Conservation (phyloP, 1,140 invertebrate genomes). For the Agraylea sexmaculata region DNA sequence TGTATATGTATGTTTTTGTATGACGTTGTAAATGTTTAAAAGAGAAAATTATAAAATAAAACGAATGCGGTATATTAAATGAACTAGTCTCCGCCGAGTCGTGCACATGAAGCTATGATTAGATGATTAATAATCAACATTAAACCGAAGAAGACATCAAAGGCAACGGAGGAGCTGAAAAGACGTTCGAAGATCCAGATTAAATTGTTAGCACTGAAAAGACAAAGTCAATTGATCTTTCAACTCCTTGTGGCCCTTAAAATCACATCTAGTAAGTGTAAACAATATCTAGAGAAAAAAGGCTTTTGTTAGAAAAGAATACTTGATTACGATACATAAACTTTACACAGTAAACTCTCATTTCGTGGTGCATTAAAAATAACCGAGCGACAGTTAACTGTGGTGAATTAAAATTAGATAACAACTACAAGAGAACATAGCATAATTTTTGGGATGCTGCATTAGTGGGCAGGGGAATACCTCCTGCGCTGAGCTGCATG, state of each 20-base stretch:
- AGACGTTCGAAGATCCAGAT: too few species aligned
- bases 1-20: background rate
- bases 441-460: constrained; percentile 14
- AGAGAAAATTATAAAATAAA: constrained; percentile 17
- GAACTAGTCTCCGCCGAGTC: constrained; percentile 22
- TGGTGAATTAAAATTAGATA: constrained; percentile 15
- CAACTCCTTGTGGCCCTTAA: constrained; percentile 15
- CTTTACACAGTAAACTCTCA: background rate
- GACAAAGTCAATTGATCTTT: background rate
- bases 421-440: constrained; percentile 15
- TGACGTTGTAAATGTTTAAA: constrained; percentile 4
- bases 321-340: constrained; percentile 7
- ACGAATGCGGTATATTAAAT: constrained; percentile 18
- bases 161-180: constrained; percentile 13
- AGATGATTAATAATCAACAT: constrained; percentile 22
- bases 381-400: background rate
- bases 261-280: constrained; percentile 20
- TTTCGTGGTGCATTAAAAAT: background rate
- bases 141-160: constrained; percentile 21
- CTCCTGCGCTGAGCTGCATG: constrained; percentile 32
- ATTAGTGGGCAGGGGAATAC: constrained; percentile 23
- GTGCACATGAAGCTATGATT: constrained; percentile 23
- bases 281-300: constrained; percentile 21
- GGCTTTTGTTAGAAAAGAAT: constrained; percentile 17
- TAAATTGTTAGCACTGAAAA: too few species aligned